These are phyloP conservation scores for Orchesella flavescens DNA, from an alignment of 2,888 invertebrate species.

Conservation along the genomic window DNA sequence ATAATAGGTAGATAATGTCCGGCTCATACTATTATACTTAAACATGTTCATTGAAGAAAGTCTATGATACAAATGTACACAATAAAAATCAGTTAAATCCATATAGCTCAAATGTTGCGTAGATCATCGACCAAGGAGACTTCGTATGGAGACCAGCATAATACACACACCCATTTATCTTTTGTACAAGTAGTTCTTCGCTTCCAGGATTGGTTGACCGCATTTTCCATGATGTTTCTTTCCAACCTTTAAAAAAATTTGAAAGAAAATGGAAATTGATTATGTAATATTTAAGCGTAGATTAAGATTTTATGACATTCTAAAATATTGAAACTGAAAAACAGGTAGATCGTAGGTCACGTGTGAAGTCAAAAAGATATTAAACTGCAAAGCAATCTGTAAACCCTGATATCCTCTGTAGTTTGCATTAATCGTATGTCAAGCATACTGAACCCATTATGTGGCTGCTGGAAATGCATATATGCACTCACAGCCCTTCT, in stretches of 20 bases:
- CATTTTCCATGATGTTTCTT: slow-evolving; percentile 89
- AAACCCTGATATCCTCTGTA: too few species aligned
- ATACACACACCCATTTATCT: slow-evolving; percentile 68
- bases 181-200: slow-evolving; percentile 89
- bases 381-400: too few species aligned
- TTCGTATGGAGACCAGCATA: slow-evolving; percentile 8
- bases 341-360: too few species aligned
- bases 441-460: too few species aligned
- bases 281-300: neutral
- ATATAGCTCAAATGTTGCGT: slow-evolving; percentile 45
- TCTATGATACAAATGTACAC: slow-evolving; percentile 14
- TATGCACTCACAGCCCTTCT: too few species aligned
- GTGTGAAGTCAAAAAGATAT: too few species aligned
- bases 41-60: neutral
- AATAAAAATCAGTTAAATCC: slow-evolving; percentile 1
- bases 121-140: slow-evolving; percentile 17
- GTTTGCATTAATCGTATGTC: too few species aligned
- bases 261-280: too few species aligned
- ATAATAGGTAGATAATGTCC: neutral
- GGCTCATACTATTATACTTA: neutral
- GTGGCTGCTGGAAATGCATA: too few species aligned
- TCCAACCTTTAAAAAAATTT: slow-evolving; percentile 75
- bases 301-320: neutral
- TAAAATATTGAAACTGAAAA: too few species aligned
- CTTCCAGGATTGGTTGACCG: slow-evolving; percentile 84